Base-by-base conservation (phyloP, 2,797 vertebrate genomes). In the Sebastes alutus region DNA sequence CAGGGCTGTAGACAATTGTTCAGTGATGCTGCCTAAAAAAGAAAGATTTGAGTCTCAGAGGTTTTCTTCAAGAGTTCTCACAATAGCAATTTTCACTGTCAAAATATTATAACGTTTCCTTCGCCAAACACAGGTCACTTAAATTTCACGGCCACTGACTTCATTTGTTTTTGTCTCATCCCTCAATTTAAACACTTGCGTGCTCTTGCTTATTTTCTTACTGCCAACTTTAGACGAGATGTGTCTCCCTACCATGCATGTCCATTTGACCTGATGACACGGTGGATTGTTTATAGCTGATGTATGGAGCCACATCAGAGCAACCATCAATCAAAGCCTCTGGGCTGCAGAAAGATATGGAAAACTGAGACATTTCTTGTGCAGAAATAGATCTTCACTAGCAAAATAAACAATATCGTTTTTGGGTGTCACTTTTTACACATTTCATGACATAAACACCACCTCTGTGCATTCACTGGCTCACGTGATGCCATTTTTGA, bases 141-240 rank as follows among this genome's bases (percentile, higher is more conserved):
- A 55, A 18, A 49, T 59, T n/a, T 80, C 58, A 65, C 75, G 10
- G 54, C 55, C 74, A 20, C 60, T 78, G 74, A 71, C 68, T 73
- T 70, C 38, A 75, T 81, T 77, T 91, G 75, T 80, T 87, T 86
- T 77, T 64, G 72, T 81, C 46, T 82, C 59, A 42, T 65, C n/a
- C 29, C 56, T 82, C n/a, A 7, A 5, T 65, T 69, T 83, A 77
- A 88, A 87, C 74, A 86, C 46, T 38, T 58, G 22, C 32, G 64
- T 52, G 23, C 75, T 63, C 33, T 5, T 2, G 49, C 46, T 80
- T 90, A 74, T 89, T 88, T 89, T 87, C 61, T 55, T 33, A 77
- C 38, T 14, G 69, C 76, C 69, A 72, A 79, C 56, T 52, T 67
- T n/a, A 64, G 73, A 82, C 68, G 60, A 70, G 64, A 72, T 42